Base-by-base conservation (phyloP, 2,888 invertebrate species). In the Metalampra italica region DNA sequence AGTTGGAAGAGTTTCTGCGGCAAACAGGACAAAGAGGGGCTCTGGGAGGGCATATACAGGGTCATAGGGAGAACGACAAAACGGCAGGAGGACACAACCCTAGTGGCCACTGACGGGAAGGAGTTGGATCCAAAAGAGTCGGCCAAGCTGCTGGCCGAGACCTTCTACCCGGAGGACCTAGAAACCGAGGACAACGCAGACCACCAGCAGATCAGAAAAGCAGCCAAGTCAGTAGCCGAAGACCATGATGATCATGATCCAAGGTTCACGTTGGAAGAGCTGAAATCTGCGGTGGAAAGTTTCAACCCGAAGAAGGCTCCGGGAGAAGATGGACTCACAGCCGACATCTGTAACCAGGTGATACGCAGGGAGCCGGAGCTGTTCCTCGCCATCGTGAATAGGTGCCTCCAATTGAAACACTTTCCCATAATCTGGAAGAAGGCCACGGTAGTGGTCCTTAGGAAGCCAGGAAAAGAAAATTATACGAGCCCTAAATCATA, bases 281-380 rank as follows among this genome's bases (percentile, higher is more conserved):
- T 54, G 1, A 13, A 9, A 3, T 8, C 3, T 7, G 41, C 49
- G n/a, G n/a, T n/a, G n/a, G n/a, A n/a, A n/a, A n/a, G n/a, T n/a
- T 46, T 56, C 29, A 50, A 52, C 37, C 56, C 56, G 4, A 55
- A 53, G 13, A 60, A 59, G 15, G 60, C 60, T 0, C 60, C 60
- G 0, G 60, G 59, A 7, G 37, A 41, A 1, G 59, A 63, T 8
- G 56, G 59, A 0, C 30, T 59, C 3, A 56, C 56, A 0, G 49
- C 61, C 0, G 59, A 61, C n/a, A 62, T 64, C 1, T 59, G 57
- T 36, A 29, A 13, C 0, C 15, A 11, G n/a, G 56, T 55, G 9
- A 56, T 59, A 12, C 39, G 9, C 11, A 14, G 38, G 0, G 43
- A 50, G 1, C 34, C 22, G 2, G 50, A 53, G 1, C 8, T 41